Evolutionary conservation across 1,140 invertebrate genomes (phyloP).

Genomic region (Kradibia gibbosae): DNA sequence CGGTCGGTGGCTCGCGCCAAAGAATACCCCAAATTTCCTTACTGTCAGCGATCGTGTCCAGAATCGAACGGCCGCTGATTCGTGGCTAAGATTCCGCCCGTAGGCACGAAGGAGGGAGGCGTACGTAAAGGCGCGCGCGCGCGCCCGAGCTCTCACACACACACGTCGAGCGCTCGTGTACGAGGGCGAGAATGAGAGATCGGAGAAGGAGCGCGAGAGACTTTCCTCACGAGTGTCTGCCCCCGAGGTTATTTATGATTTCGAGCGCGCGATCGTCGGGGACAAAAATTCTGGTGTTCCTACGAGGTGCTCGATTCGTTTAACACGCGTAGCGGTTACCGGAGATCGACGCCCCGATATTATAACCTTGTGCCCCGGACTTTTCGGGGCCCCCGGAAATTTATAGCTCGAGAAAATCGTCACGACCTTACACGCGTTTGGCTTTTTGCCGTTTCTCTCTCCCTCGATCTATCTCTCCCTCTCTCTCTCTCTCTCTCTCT

Average conservation of each 20-base stretch:
- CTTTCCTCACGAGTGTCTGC: conserved; percentile 14
- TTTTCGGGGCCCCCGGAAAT: conserved; percentile 20
- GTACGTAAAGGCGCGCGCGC: not conserved
- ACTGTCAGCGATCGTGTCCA: conserved; percentile 41
- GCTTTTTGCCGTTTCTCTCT: not conserved
- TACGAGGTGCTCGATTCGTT: conserved; percentile 12
- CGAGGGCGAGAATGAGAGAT: not conserved
- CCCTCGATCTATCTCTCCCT: not conserved
- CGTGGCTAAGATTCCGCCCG: not conserved
- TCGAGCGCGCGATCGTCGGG: conserved; percentile 11
- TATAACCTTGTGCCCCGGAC: conserved; percentile 6
- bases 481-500: not conserved
- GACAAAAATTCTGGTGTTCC: conserved; percentile 11
- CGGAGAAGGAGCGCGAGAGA: no score
- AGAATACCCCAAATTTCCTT: conserved; percentile 34
- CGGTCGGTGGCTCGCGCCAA: not conserved
- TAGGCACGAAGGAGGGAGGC: not conserved
- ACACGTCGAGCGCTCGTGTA: not conserved
- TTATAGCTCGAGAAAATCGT: conserved; percentile 35
- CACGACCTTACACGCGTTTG: not conserved
- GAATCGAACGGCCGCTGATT: conserved; percentile 28
- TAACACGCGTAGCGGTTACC: conserved; percentile 4
- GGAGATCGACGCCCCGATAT: conserved; percentile 13
- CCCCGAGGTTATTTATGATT: conserved; percentile 33
- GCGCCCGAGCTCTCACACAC: not conserved